Evolutionary conservation across 2,888 invertebrate species (phyloP), one percentile per base, ranked within the genome.

Genomic region (Pheosia tremula): DNA sequence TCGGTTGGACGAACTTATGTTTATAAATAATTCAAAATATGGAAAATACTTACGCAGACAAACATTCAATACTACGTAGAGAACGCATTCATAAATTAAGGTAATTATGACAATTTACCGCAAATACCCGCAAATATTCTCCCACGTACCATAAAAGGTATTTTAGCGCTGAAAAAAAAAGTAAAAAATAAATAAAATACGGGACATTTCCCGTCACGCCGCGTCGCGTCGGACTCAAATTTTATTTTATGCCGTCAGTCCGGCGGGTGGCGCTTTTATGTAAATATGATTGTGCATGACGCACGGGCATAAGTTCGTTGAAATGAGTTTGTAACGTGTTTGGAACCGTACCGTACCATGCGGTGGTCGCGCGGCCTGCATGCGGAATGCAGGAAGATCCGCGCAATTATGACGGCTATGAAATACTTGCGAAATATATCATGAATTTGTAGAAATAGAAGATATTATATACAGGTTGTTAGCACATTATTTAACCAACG

Each of bases 251-350:
- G 64, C 63, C 64, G 72, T 72, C 70, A 68, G 75, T 71, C 73
- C 68, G 68, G 67, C 63, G 68, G 71, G 67, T 63, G 68, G 71
- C 72, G 74, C 71, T 77, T 80, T 78, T 81, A 83, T 81, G 82
- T 80, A 82, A 83, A 81, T 81, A 78, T 72, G 69, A 76, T 79
- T 78, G 74, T 77, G 74, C 75, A 77, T 78, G 80, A 78, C 78
- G 78, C 77, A 77, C 75, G 72, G 64, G 64, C 67, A 59, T 71
- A 80, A 80, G 74, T 81, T 78, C 71, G 67, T 63, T 72, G 74
- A 81, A 84, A 84, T 84, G 83, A 82, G 81, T 82, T 83, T 82
- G 81, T 82, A 83, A 83, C 82, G 81, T 74, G 73, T 68, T 24
- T 2, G 24, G 1, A 2, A 1, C 24, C 24, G 24, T 24, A 24